A percentile compares a stretch with the other conserved stretches of the same genome.
phyloP scores from a whole-genome alignment of 2,888 invertebrate species.

The Theretra japonica region DNA sequence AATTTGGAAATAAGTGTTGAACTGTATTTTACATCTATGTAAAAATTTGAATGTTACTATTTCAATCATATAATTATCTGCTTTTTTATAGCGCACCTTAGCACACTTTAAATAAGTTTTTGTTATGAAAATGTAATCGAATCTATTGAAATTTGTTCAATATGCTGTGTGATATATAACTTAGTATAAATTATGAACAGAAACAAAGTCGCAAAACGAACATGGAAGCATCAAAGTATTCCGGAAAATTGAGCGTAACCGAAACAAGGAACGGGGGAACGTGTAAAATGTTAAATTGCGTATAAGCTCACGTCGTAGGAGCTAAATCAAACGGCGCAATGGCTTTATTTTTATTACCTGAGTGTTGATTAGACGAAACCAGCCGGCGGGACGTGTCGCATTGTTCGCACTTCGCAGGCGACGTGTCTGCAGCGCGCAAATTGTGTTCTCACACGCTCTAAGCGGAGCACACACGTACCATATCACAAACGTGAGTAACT shows the following conservation, averaged over 20 bases:
- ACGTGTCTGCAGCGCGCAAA: conserved; percentile 47
- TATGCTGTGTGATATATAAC: too few species aligned
- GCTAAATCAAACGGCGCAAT: conserved; percentile 13
- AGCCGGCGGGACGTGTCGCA: conserved; percentile 29
- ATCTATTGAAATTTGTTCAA: too few species aligned
- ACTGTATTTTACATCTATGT: too few species aligned
- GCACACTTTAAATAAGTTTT: too few species aligned
- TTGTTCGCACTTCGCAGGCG: conserved; percentile 36
- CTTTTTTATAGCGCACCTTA: too few species aligned
- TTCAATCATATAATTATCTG: too few species aligned
- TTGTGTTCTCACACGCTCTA: conserved; percentile 44
- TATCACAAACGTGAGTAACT: conserved; percentile 29
- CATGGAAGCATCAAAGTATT: neutral
- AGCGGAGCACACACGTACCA: conserved; percentile 36
- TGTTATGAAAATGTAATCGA: too few species aligned
- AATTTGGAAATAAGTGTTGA: too few species aligned
- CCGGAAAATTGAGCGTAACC: neutral
- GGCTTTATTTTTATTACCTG: conserved; percentile 24
- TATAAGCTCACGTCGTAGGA: conserved; percentile 2
- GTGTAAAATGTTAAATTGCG: conserved; percentile 12
- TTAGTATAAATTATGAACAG: neutral
- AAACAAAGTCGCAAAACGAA: neutral
- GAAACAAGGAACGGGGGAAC: neutral
- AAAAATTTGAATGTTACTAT: too few species aligned
- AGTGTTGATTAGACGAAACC: conserved; percentile 34